Percentiles rank a stretch among this genome's conserved stretches.
phyloP scores from a whole-genome alignment of 1,140 invertebrate species.

The Myzus persicae region DNA sequence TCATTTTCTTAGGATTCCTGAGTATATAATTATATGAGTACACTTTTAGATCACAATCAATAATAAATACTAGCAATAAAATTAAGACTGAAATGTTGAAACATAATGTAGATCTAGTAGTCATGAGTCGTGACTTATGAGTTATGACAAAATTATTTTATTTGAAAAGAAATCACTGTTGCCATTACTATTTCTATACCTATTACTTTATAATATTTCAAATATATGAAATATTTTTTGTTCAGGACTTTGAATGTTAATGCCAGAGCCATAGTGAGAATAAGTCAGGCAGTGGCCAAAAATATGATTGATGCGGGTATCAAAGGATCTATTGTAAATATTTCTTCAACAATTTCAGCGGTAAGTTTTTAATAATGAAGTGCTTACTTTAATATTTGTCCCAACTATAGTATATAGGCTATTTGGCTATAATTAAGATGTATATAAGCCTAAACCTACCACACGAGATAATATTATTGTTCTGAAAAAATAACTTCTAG shows the following conservation, averaged over 20 bases:
- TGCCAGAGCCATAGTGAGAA: conserved; percentile 83
- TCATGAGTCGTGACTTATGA: no score
- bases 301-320: conserved; percentile 76
- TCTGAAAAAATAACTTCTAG: not conserved
- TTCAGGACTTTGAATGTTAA: conserved; percentile 79
- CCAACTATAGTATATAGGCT: not conserved
- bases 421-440: no score
- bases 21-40: no score
- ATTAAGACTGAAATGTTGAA: no score
- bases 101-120: no score
- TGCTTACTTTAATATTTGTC: not conserved
- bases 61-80: no score
- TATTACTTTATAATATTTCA: no score
- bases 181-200: no score
- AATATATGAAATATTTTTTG: not conserved
- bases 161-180: no score
- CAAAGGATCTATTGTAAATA: conserved; percentile 84
- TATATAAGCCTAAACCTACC: not conserved
- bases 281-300: conserved; percentile 80
- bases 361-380: conserved; percentile 56
- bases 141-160: no score
- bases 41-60: no score
- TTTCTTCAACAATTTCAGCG: conserved; percentile 79
- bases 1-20: no score
- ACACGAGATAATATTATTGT: not conserved